These are phyloP conservation scores for Marasmarcha lunaedactyla DNA, from an alignment of 2,888 invertebrate genomes.

Conservation along the genomic window DNA sequence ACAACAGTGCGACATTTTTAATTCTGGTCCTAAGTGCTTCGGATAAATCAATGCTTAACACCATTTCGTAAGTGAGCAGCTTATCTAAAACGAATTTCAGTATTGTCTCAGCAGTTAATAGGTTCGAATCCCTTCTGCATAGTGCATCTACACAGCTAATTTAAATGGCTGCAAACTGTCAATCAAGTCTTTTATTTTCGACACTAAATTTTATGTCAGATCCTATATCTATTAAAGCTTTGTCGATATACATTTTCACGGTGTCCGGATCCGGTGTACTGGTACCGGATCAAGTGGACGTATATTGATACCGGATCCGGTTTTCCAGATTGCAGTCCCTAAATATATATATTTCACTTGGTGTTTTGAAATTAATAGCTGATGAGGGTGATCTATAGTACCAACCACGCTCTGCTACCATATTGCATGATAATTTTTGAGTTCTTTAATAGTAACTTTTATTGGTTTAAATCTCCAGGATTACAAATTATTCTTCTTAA, in stretches of 20 bases:
- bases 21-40: neutral
- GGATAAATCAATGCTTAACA: neutral
- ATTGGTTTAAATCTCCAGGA: too few relatives aligned
- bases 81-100: constrained; percentile 15
- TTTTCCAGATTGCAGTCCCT: too few relatives aligned
- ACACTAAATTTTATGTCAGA: neutral
- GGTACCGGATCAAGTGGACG: too few relatives aligned
- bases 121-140: constrained; percentile 15
- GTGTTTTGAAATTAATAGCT: too few relatives aligned
- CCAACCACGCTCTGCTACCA: too few relatives aligned
- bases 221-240: constrained; percentile 1
- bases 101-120: constrained; percentile 16
- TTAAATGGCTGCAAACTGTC: neutral
- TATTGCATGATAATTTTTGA: too few relatives aligned
- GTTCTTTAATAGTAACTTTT: too few relatives aligned
- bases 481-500: too few relatives aligned
- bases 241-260: constrained; percentile 1
- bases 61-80: constrained; percentile 3
- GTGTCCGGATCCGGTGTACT: too few relatives aligned
- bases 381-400: too few relatives aligned
- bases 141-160: neutral
- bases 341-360: too few relatives aligned
- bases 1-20: neutral
- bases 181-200: neutral
- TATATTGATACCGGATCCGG: too few relatives aligned